Conservation (phyloP, 1,140 invertebrate genomes). For the Mya arenaria region DNA sequence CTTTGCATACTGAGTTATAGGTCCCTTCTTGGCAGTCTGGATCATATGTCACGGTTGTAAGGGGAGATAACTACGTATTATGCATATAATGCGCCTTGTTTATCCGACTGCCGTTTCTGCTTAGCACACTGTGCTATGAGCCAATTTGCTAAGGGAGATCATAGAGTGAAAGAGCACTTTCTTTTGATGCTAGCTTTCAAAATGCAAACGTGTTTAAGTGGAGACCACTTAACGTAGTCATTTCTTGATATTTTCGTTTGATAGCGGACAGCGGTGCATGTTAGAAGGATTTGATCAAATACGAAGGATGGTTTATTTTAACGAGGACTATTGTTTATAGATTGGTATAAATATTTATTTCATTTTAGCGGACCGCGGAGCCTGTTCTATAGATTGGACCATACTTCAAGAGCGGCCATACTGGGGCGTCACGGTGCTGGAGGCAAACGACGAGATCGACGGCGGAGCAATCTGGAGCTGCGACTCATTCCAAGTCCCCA, state of each 20-base stretch:
- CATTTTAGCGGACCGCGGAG: constrained; percentile 5
- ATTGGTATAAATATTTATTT: too few relatives aligned
- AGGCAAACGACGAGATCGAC: constrained; percentile 1
- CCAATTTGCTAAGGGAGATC: too few relatives aligned
- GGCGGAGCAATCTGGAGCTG: constrained; percentile 33
- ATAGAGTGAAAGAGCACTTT: too few relatives aligned
- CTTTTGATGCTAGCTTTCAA: not conserved
- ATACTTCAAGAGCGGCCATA: not conserved
- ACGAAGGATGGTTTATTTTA: too few relatives aligned
- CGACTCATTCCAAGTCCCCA: not conserved
- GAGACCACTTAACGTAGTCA: not conserved
- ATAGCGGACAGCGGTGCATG: not conserved
- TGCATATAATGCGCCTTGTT: too few relatives aligned
- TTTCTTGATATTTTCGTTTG: not conserved
- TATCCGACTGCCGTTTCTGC: too few relatives aligned
- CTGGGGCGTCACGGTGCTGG: constrained; percentile 44
- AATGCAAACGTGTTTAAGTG: not conserved
- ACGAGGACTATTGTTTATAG: too few relatives aligned
- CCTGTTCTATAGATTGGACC: constrained; percentile 15
- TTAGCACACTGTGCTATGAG: too few relatives aligned
- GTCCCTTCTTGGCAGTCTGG: too few relatives aligned
- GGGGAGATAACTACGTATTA: too few relatives aligned
- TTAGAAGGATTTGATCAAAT: constrained; percentile 19
- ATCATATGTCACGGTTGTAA: too few relatives aligned
- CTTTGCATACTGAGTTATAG: too few relatives aligned